phyloP scores from a whole-genome alignment of 1,140 invertebrate genomes.

The Drosophila chauvacae region DNA sequence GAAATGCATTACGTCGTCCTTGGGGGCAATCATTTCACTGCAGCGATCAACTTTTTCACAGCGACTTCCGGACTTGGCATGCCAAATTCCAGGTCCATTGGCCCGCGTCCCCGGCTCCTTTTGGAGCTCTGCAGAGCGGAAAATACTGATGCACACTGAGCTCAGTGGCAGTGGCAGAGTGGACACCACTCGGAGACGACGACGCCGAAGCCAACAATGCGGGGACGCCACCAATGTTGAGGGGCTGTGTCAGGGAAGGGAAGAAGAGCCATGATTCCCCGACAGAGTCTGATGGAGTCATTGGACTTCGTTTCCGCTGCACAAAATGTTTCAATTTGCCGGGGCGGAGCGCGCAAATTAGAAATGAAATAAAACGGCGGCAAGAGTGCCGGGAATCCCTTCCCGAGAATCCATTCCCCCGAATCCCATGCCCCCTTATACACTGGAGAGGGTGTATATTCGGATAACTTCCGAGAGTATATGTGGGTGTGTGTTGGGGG shows the following conservation, averaged over 20 bases:
- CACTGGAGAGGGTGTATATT: constrained; percentile 1
- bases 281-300: constrained; percentile 33
- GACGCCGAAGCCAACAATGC: constrained; percentile 23
- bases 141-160: constrained; percentile 22
- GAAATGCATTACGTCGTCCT: not conserved
- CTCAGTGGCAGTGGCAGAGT: not conserved
- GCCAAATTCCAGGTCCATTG: constrained; percentile 21
- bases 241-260: not conserved
- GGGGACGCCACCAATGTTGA: constrained; percentile 3
- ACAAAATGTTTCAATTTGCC: constrained; percentile 61
- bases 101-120: constrained; percentile 12
- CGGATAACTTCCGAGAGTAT: constrained; percentile 5
- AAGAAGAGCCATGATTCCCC: not conserved
- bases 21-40: constrained; percentile 8
- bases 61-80: constrained; percentile 29
- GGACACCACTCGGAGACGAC: constrained; percentile 11
- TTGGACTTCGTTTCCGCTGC: constrained; percentile 50
- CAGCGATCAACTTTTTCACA: constrained; percentile 23
- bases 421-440: constrained; percentile 1
- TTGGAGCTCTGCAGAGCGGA: constrained; percentile 4
- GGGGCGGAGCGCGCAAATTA: constrained; percentile 48
- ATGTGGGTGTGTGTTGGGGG: not conserved
- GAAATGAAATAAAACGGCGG: constrained; percentile 56
- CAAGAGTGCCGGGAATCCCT: not conserved
- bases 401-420: not conserved